Conservation (phyloP, 1,140 invertebrate species). For the Elymnias hypermnestra region DNA sequence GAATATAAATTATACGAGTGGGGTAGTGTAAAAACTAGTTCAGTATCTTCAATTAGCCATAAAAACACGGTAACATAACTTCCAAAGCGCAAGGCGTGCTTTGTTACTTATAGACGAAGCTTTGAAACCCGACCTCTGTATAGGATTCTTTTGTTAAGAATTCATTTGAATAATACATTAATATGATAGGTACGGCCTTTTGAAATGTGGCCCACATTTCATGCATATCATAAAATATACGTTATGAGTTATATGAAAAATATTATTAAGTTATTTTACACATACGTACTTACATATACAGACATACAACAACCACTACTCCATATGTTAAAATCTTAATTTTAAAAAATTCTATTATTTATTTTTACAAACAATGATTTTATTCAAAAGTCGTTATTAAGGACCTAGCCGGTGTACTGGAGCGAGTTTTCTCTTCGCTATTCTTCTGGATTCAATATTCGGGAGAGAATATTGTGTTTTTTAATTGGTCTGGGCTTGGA, state of each 20-base stretch:
- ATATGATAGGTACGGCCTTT: constrained; percentile 42
- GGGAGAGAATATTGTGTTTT: too few species aligned
- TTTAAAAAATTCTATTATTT: too few species aligned
- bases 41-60: constrained; percentile 31
- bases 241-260: constrained; percentile 19
- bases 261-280: constrained; percentile 9
- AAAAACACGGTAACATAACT: constrained; percentile 30
- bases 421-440: too few species aligned
- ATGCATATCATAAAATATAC: constrained; percentile 36
- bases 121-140: constrained; percentile 58
- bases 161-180: constrained; percentile 67
- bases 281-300: constrained; percentile 2
- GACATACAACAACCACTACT: neutral
- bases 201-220: too few species aligned
- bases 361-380: too few species aligned
- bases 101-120: constrained; percentile 58
- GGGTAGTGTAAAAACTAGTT: constrained; percentile 11
- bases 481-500: too few species aligned
- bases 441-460: too few species aligned
- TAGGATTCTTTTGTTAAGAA: constrained; percentile 63
- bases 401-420: too few species aligned
- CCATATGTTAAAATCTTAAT: too few species aligned
- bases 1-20: neutral
- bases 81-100: constrained; percentile 39
- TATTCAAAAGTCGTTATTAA: too few species aligned